Evolutionary conservation across 2,113 vertebrate genomes (phyloP).

Genomic region (Petromus typicus): DNA sequence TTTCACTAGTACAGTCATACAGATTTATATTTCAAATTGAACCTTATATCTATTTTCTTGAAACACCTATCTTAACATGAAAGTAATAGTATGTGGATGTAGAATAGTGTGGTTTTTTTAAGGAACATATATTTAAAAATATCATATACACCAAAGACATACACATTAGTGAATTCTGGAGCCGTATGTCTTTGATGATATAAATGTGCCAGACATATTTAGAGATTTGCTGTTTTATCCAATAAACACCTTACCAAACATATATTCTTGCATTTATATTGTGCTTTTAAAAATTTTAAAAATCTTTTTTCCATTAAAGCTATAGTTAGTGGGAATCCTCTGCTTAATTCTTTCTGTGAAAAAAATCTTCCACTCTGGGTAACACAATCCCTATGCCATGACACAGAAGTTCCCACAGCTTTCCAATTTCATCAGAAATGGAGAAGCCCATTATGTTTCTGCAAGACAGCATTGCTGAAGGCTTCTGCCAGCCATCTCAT

Average conservation of each 20-base stretch:
- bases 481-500: conserved; percentile 62
- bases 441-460: conserved; percentile 57
- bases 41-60: neutral
- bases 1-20: neutral
- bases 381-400: conserved; percentile 47
- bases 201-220: neutral
- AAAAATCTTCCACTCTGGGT: neutral
- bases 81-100: neutral
- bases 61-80: conserved; percentile 7
- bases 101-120: neutral
- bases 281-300: conserved; percentile 61
- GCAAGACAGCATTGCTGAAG: conserved; percentile 65
- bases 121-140: neutral
- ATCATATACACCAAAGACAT: neutral
- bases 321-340: conserved; percentile 21
- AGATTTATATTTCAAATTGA: neutral
- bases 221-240: conserved; percentile 45
- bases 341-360: neutral
- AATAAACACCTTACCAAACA: conserved; percentile 58
- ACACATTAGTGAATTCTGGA: neutral
- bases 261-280: conserved; percentile 42
- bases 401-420: conserved; percentile 70
- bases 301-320: conserved; percentile 42
- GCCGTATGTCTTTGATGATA: neutral
- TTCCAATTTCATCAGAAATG: conserved; percentile 63